These are phyloP conservation scores for Egretta garzetta DNA, from an alignment of 2,113 vertebrate genomes.

Conservation along the genomic window DNA sequence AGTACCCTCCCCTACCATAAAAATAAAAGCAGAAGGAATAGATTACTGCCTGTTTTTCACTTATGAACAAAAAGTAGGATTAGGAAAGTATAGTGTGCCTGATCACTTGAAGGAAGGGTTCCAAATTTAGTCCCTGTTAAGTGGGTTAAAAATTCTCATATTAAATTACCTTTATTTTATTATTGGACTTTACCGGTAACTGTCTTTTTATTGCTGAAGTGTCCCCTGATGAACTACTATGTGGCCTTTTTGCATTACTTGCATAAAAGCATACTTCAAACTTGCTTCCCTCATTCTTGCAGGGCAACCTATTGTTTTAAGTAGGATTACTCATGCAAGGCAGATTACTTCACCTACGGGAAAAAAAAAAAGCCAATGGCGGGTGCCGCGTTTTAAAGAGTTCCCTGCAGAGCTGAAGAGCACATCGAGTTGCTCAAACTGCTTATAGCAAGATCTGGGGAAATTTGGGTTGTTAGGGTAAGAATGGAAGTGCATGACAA, in stretches of 20 bases:
- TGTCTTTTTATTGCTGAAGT: constrained; percentile 20
- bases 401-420: constrained; percentile 1
- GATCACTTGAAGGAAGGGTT: not conserved
- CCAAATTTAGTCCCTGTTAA: constrained; percentile 13
- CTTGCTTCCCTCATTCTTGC: not conserved
- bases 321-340: constrained; percentile 32
- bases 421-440: not conserved
- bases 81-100: not conserved
- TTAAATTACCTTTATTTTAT: constrained; percentile 58
- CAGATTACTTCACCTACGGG: constrained; percentile 39
- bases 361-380: not conserved
- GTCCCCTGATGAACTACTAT: constrained; percentile 9
- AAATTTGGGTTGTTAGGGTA: not conserved
- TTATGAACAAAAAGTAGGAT: not conserved
- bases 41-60: not conserved
- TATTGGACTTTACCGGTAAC: constrained; percentile 39
- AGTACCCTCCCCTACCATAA: not conserved
- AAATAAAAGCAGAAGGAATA: not conserved
- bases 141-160: constrained; percentile 32
- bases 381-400: not conserved
- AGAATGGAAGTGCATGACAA: not conserved
- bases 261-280: not conserved
- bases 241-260: constrained; percentile 21
- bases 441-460: not conserved
- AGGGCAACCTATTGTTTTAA: constrained; percentile 40